Evolutionary conservation across 1,140 invertebrate genomes (phyloP), one percentile per base, ranked within the genome.

Genomic region (Brachystomella parvula): DNA sequence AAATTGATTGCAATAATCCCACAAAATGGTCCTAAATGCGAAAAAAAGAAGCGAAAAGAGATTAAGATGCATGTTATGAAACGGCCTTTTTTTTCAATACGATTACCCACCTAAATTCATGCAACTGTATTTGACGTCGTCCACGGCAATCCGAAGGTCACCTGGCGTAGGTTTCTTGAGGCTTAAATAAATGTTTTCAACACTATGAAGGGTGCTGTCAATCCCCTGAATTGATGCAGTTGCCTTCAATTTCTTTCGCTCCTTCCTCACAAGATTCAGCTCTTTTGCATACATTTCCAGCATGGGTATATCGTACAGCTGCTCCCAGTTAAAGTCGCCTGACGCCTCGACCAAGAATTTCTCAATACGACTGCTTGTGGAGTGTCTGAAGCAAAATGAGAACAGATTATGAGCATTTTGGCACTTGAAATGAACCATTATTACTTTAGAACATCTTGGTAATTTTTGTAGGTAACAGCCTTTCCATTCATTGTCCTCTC

Each of bases 401-500:
- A 9, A 17, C 12, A 64, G n/a, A 47, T 12, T 47, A 31, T 24
- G 3, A 49, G n/a, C 2, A 6, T 30, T 12, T 2, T n/a, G 12
- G 6, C 26, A 28, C 3, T 24, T 6, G 60, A 44, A 39, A 61
- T 47, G 24, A 61, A 28, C 63, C 33, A 29, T 32, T 64, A 56
- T 29, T 63, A 70, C 49, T 77, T 74, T 63, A 79, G 75, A 28
- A 77, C 73, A 33, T 78, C 75, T 32, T 78, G 78, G 21, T 84
- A 75, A 67, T 87, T 82, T 39, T 84, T 78, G 2, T 87, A 83
- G 0, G 89, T 90, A 1, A 85, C 82, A 30, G 93, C 87, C 67
- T 83, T 86, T 2, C 84, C 79, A 56, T 85, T 82, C 75, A 87
- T 87, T 3, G 85, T 87, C 1, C 77, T 80, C 78, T 97, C 92